A percentile compares a stretch with the other conserved stretches of the same genome.
phyloP scores from a whole-genome alignment of 2,888 invertebrate genomes.

The Diplolepis rosae region DNA sequence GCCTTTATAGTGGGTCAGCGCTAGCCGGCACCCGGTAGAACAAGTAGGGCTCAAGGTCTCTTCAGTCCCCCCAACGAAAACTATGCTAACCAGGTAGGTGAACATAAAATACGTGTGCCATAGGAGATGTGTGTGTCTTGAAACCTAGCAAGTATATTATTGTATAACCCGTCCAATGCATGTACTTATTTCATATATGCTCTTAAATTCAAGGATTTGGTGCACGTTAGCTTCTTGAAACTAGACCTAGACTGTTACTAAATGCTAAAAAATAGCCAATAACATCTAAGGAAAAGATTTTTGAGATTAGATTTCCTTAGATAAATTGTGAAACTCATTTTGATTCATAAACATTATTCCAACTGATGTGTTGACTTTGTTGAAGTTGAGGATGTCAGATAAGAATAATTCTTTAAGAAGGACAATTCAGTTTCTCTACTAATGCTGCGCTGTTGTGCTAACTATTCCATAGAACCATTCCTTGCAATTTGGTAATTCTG shows the following conservation, averaged over 20 bases:
- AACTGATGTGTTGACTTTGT: neutral
- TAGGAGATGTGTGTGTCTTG: neutral
- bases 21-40: conserved; percentile 68
- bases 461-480: too few species aligned
- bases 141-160: conserved; percentile 2
- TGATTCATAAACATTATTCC: neutral
- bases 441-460: too few species aligned
- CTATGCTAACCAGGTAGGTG: conserved; percentile 61
- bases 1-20: conserved; percentile 73
- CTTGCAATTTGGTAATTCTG: too few species aligned
- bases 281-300: neutral
- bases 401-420: neutral
- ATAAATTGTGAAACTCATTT: neutral
- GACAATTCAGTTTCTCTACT: too few species aligned
- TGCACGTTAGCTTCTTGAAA: neutral
- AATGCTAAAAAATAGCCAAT: neutral
- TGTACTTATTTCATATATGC: neutral
- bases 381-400: neutral
- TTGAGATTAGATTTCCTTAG: neutral
- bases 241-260: neutral
- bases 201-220: neutral
- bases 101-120: conserved; percentile 48
- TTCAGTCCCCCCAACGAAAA: conserved; percentile 59
- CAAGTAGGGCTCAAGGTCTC: conserved; percentile 69
- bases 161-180: conserved; percentile 58